Conservation (phyloP, 2,113 vertebrate species). For the Phalacrocorax pelagicus region DNA sequence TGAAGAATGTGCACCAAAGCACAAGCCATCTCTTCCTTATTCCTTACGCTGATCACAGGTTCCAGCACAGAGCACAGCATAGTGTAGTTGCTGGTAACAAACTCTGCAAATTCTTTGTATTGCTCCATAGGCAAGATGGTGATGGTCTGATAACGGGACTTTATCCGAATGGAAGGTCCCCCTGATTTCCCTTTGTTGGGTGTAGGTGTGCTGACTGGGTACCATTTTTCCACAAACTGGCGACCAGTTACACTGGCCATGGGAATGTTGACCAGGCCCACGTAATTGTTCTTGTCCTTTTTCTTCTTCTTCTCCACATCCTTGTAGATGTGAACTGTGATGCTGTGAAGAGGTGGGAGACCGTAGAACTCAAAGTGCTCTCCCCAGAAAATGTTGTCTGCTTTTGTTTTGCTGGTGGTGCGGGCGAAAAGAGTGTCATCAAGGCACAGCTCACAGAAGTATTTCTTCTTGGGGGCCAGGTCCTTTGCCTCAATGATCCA, state of each 20-base stretch:
- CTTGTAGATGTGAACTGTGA: constrained; percentile 97
- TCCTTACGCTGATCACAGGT: constrained; percentile 93
- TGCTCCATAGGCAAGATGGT: constrained; percentile 96
- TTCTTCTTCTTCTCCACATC: constrained; percentile 95
- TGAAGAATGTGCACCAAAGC: constrained; percentile 97
- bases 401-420: constrained; percentile 94
- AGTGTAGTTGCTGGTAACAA: constrained; percentile 90
- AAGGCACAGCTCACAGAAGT: constrained; percentile 97
- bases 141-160: constrained; percentile 93
- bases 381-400: constrained; percentile 96
- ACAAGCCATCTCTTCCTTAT: constrained; percentile 96
- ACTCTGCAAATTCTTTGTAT: constrained; percentile 98
- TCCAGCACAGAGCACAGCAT: constrained; percentile 94
- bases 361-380: constrained; percentile 93
- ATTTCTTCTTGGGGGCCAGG: constrained; percentile 92
- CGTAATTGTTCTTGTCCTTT: constrained; percentile 96
- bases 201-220: constrained; percentile 93
- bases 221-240: constrained; percentile 98
- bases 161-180: constrained; percentile 93
- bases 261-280: constrained; percentile 94
- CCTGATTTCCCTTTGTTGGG: constrained; percentile 87
- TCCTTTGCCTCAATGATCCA: constrained; percentile 99
- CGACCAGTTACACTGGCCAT: constrained; percentile 84
- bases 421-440: constrained; percentile 94
- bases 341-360: constrained; percentile 83